Conservation (phyloP, 2,797 vertebrate species). For the Danio choprae region DNA sequence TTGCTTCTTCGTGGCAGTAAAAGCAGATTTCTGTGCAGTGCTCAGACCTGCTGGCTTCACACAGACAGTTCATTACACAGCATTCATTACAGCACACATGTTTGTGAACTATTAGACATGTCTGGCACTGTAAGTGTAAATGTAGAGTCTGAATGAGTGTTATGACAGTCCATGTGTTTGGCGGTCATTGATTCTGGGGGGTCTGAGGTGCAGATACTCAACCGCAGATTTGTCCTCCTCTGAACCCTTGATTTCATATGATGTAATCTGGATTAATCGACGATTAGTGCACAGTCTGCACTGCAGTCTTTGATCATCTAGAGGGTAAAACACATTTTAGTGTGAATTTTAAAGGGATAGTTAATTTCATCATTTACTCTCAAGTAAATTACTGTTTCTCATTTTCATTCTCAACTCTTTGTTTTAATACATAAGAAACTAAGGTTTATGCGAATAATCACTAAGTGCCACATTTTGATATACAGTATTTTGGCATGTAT, state of each 20-base stretch:
- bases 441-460: no score
- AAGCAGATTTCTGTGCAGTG: constrained; percentile 53
- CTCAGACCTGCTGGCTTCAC: constrained; percentile 33
- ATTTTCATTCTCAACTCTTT: no score
- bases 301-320: constrained; percentile 9
- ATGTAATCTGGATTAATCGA: constrained; percentile 31
- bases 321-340: constrained; percentile 10
- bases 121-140: not conserved
- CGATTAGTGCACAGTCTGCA: constrained; percentile 2
- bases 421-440: no score
- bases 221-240: not conserved
- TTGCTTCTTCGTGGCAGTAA: constrained; percentile 70
- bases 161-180: constrained; percentile 15
- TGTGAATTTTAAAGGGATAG: not conserved
- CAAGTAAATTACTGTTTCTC: no score
- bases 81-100: constrained; percentile 17
- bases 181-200: constrained; percentile 8
- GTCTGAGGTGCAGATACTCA: constrained; percentile 20
- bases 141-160: not conserved
- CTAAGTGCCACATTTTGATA: no score
- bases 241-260: constrained; percentile 24
- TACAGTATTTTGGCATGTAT: no score
- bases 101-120: not conserved
- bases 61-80: not conserved
- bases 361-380: no score